Evolutionary conservation across 2,888 invertebrate genomes (phyloP), one percentile per base, ranked within the genome.

Genomic region (Lobophora halterata): DNA sequence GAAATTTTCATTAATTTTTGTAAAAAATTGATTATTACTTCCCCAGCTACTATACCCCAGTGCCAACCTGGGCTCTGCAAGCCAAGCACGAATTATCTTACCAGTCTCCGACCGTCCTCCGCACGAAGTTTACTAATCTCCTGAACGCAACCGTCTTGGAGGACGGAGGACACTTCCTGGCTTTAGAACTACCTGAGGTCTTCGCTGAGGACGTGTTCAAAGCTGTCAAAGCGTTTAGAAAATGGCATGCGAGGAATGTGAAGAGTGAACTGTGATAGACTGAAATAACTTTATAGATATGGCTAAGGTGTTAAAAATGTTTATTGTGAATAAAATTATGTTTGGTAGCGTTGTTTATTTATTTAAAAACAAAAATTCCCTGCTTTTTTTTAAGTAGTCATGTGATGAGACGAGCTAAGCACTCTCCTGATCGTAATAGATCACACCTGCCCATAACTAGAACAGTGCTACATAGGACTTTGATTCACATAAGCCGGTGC

Each of bases 81-180:
- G 94, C 93, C 30, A 91, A 91, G 3, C 41, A 93, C 43, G 97
- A 97, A 57, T 14, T 95, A 0, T 13, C 79, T 0, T 89, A 89
- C 40, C 70, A 79, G 7, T 88, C 93, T 0, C 89, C 92, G 12
- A 79, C 79, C 24, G 65, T 93, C 5, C 58, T 94, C 1, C 74
- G 79, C 13, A 72, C 79, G 1, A 91, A 89, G 55, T 94, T 75
- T 65, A 59, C 62, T 2, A 93, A 95, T 63, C 58, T 96, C 1
- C 76, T 93, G 3, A 91, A 91, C 31, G 88, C 89, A 46, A 91
- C 89, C 0, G 88, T 91, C 29, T 68, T 91, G 35, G 74, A 88
- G 0, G 78, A 89, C n/a, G 95, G 95, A 1, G 97, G 97, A 0
- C 97, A 97, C 70, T 97, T 97, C 82, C 89, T 93, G 0, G 95